These are phyloP conservation scores for Sebastes matsubarae DNA, from an alignment of 2,797 vertebrate genomes.

Conservation along the genomic window DNA sequence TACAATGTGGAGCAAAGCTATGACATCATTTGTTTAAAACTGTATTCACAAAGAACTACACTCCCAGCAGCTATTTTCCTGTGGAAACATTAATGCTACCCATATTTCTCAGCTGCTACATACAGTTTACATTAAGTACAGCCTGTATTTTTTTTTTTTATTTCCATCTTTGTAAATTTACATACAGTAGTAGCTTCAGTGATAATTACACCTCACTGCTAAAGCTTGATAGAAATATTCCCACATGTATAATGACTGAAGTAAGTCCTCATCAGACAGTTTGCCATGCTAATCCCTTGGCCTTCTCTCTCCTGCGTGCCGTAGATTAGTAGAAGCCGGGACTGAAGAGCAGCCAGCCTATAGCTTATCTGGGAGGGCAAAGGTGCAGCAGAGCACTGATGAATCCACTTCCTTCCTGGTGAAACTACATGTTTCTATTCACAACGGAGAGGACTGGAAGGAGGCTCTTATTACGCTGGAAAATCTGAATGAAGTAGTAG, in stretches of 20 bases:
- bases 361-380: conserved; percentile 36
- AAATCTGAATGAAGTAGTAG: neutral
- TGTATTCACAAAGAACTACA: conserved; percentile 36
- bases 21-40: conserved; percentile 71
- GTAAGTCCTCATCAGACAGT: conserved; percentile 23
- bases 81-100: conserved; percentile 47
- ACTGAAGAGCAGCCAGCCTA: conserved; percentile 36
- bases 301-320: conserved; percentile 15
- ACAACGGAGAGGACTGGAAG: neutral
- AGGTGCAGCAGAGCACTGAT: conserved; percentile 3
- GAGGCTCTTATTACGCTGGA: neutral
- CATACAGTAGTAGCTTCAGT: neutral
- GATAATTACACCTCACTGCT: neutral
- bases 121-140: neutral
- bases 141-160: neutral
- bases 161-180: neutral
- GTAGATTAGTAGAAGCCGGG: conserved; percentile 53
- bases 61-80: conserved; percentile 24
- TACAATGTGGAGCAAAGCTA: conserved; percentile 47
- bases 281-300: conserved; percentile 47
- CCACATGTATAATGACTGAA: conserved; percentile 7
- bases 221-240: conserved; percentile 12
- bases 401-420: conserved; percentile 15
- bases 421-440: conserved; percentile 15
- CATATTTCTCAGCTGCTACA: conserved; percentile 9